These are phyloP conservation scores for Procavia capensis DNA, from an alignment of 2,113 vertebrate species.

Conservation along the genomic window DNA sequence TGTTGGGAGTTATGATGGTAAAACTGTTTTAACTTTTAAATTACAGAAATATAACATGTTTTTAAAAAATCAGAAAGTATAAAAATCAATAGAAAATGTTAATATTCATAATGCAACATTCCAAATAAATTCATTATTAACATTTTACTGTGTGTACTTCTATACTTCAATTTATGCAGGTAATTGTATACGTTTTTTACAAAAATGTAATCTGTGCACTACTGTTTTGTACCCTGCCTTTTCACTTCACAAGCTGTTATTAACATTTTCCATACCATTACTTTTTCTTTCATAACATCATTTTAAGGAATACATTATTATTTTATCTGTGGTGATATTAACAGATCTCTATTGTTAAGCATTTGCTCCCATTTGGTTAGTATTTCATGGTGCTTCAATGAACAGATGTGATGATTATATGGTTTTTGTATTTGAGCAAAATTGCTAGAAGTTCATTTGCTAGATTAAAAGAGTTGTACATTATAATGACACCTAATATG, in stretches of 20 bases:
- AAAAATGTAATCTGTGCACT: background rate
- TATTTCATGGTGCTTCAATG: background rate
- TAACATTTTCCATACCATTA: background rate
- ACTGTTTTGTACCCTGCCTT: background rate
- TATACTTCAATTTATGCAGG: background rate
- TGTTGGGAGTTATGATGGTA: background rate
- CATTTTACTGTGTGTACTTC: background rate
- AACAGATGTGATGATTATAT: constrained; percentile 11
- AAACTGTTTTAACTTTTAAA: background rate
- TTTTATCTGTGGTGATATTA: background rate
- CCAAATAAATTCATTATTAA: background rate
- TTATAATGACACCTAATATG: background rate
- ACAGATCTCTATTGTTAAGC: background rate
- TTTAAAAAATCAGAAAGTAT: background rate
- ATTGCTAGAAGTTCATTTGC: background rate
- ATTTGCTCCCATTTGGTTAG: constrained; percentile 19
- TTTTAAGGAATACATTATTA: constrained; percentile 26
- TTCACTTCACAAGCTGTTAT: background rate
- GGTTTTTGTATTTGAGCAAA: background rate
- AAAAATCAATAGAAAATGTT: background rate
- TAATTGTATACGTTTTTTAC: background rate
- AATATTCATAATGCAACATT: background rate
- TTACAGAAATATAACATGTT: background rate
- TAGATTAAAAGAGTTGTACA: background rate
- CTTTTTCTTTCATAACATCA: constrained; percentile 19